Conservation (phyloP, 2,113 vertebrate species). For the Otocyon megalotis region DNA sequence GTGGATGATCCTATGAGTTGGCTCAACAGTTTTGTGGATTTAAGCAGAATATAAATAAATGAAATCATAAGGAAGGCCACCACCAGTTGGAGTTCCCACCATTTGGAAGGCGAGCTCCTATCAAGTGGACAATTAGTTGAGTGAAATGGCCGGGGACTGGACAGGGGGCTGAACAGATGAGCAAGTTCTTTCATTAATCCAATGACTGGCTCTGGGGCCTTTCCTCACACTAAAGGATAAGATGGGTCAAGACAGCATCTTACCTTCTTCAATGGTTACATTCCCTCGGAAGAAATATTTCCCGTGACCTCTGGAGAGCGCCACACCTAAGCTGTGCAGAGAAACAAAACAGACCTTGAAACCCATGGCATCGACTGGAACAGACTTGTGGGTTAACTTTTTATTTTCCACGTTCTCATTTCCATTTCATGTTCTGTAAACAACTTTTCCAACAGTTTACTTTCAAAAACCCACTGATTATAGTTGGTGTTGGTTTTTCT, state of each 20-base stretch:
- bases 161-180: background rate
- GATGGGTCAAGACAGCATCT: conserved; percentile 44
- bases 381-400: conserved; percentile 78
- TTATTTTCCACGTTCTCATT: conserved; percentile 78
- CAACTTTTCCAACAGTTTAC: conserved; percentile 78
- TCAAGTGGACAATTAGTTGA: background rate
- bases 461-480: conserved; percentile 80
- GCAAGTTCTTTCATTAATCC: background rate
- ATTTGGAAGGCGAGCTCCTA: background rate
- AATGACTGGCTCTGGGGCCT: background rate
- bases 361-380: conserved; percentile 76
- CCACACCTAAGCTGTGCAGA: conserved; percentile 96
- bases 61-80: background rate
- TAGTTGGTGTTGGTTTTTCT: conserved; percentile 76
- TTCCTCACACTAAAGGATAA: background rate
- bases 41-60: background rate
- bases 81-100: background rate
- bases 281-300: conserved; percentile 98
- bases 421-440: conserved; percentile 74
- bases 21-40: background rate
- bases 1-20: background rate
- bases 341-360: conserved; percentile 87
- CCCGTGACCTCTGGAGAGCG: conserved; percentile 97
- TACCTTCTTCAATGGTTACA: conserved; percentile 98
- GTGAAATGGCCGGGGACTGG: background rate